phyloP scores from a whole-genome alignment of 2,113 vertebrate genomes.

The Entosphenus tridentatus region DNA sequence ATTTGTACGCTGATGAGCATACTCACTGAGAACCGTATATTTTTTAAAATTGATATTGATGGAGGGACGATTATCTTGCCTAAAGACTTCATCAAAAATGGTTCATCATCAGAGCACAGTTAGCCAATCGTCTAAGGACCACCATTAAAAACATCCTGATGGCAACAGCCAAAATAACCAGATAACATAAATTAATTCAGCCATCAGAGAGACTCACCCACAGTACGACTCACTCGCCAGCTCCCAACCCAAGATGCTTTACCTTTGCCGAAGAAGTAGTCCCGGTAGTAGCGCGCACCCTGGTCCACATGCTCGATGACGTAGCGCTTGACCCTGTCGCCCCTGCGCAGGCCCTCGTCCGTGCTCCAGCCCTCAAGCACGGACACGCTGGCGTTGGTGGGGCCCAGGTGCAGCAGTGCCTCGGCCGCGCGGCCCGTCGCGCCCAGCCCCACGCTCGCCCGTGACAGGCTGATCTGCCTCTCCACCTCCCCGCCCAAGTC shows the following conservation, averaged over 20 bases:
- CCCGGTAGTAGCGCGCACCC: constrained; percentile 63
- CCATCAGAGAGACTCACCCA: background rate
- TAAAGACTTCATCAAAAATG: too few species aligned
- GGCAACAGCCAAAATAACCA: too few species aligned
- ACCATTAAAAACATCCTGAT: too few species aligned
- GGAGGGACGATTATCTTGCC: too few species aligned
- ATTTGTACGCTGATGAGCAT: too few species aligned
- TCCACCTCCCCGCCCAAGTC: constrained; percentile 47
- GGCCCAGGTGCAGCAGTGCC: constrained; percentile 18
- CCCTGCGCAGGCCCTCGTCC: constrained; percentile 31
- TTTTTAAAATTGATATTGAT: too few species aligned
- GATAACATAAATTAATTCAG: background rate
- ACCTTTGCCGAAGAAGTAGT: constrained; percentile 53
- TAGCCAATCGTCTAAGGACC: too few species aligned
- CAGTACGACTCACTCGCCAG: background rate
- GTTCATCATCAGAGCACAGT: too few species aligned
- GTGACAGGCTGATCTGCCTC: constrained; percentile 50
- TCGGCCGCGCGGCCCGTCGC: constrained; percentile 8
- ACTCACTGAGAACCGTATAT: too few species aligned
- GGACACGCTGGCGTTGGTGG: constrained; percentile 51
- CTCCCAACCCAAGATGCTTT: background rate
- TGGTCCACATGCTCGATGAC: constrained; percentile 65
- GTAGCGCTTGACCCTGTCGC: constrained; percentile 36
- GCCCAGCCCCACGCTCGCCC: constrained; percentile 15
- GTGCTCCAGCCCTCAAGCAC: constrained; percentile 39